Evolutionary conservation across 2,888 invertebrate species (phyloP).

Genomic region (Scaptomyza tumidula): DNA sequence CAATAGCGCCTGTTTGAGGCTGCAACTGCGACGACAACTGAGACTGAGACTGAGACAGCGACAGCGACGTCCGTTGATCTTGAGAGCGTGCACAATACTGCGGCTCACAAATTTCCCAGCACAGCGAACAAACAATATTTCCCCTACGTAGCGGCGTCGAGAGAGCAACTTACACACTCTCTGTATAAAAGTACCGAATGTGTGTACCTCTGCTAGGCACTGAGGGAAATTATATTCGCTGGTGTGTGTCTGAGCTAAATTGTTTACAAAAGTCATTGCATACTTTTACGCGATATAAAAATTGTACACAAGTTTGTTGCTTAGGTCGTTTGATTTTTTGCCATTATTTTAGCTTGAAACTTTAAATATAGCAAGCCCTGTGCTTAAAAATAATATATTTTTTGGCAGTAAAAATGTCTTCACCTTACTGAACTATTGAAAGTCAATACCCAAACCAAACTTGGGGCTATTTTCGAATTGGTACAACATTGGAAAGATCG

Average conservation of each 20-base stretch:
- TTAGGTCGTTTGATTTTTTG: conserved; percentile 31
- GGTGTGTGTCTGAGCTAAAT: conserved; percentile 13
- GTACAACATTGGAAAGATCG: neutral
- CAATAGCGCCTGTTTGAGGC: conserved; percentile 41
- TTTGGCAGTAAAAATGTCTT: neutral
- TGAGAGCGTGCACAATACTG: conserved; percentile 76
- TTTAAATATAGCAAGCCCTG: neutral
- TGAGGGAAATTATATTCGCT: conserved; percentile 23
- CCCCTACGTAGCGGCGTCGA: conserved; percentile 45
- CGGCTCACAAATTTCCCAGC: conserved; percentile 52
- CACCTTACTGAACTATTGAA: neutral
- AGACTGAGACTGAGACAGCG: conserved; percentile 32
- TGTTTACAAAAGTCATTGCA: conserved; percentile 8
- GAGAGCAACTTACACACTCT: conserved; percentile 2
- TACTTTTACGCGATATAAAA: conserved; percentile 24
- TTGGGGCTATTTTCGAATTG: neutral
- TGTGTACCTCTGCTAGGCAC: neutral
- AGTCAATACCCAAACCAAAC: neutral
- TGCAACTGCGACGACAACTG: conserved; percentile 36
- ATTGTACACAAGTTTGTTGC: conserved; percentile 11
- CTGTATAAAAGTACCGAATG: conserved; percentile 3
- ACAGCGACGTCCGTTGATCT: conserved; percentile 75
- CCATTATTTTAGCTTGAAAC: neutral
- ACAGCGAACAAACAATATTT: conserved; percentile 56
- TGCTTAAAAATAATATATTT: neutral